Conservation (phyloP, 2,797 vertebrate genomes). For the Lagorchestes hirsutus region DNA sequence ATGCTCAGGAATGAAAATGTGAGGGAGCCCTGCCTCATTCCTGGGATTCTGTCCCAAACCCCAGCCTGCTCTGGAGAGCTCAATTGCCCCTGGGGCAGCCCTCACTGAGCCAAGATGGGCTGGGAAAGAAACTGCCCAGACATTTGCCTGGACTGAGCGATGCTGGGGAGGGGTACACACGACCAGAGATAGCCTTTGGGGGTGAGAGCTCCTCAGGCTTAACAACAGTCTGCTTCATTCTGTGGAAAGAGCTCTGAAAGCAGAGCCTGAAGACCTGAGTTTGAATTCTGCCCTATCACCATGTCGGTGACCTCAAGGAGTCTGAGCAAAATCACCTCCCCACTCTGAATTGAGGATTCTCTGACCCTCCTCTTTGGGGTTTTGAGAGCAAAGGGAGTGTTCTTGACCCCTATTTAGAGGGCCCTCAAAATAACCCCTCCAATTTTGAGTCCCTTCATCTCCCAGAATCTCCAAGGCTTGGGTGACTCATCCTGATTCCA, state of each 20-base stretch:
- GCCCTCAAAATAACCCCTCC: neutral
- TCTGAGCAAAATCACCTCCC: neutral
- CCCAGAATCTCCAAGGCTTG: neutral
- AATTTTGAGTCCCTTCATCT: neutral
- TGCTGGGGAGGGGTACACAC: neutral
- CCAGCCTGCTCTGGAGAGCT: neutral
- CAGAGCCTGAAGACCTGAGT: neutral
- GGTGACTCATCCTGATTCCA: neutral
- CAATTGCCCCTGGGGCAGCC: neutral
- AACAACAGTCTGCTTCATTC: neutral
- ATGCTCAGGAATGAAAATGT: conserved; percentile 18
- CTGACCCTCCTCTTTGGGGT: neutral
- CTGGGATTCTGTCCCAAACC: neutral
- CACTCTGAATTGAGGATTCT: neutral
- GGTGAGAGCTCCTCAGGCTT: neutral
- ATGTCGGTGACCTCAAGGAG: neutral
- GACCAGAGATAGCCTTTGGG: neutral
- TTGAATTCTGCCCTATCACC: neutral
- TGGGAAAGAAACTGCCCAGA: neutral
- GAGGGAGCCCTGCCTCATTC: conserved; percentile 13
- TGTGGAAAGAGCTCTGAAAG: neutral
- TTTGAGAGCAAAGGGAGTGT: neutral
- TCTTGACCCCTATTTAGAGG: neutral
- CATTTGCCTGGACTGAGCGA: neutral
- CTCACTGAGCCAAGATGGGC: neutral